Conservation (phyloP, 2,797 vertebrate species). For the Botia kubotai region DNA sequence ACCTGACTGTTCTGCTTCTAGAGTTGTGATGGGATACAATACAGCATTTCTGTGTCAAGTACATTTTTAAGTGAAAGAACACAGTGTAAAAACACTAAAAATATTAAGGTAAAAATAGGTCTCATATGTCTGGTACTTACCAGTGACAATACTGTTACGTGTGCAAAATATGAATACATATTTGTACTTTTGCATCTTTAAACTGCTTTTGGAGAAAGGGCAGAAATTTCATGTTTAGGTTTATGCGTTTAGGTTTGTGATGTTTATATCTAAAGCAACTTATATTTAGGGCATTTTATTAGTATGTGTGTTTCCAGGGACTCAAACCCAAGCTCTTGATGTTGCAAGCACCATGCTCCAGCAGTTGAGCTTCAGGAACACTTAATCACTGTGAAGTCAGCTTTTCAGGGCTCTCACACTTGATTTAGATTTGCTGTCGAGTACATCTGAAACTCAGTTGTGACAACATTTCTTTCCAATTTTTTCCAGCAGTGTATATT, state of each 20-base stretch:
- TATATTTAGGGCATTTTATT: background rate
- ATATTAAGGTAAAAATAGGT: too few species aligned
- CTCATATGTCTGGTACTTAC: too few species aligned
- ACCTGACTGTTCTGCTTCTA: slow-evolving; percentile 77
- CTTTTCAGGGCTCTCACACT: background rate
- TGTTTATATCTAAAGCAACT: background rate
- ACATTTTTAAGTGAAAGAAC: slow-evolving; percentile 57
- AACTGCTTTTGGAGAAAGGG: background rate
- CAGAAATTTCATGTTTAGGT: background rate
- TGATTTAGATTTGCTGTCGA: background rate
- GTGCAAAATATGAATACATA: too few species aligned
- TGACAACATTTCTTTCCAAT: background rate
- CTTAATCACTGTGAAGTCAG: background rate
- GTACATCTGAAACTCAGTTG: background rate
- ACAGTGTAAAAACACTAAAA: background rate
- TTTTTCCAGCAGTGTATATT: background rate
- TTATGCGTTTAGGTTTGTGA: too few species aligned
- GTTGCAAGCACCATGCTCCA: background rate
- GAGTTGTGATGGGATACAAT: slow-evolving; percentile 76
- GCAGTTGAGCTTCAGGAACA: background rate
- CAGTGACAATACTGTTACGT: too few species aligned
- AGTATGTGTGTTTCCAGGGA: background rate
- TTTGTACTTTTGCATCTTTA: background rate
- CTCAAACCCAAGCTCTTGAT: background rate
- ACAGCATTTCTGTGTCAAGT: slow-evolving; percentile 74